Evolutionary conservation across 2,888 invertebrate genomes (phyloP).

Genomic region (Synanthedon myopaeformis): DNA sequence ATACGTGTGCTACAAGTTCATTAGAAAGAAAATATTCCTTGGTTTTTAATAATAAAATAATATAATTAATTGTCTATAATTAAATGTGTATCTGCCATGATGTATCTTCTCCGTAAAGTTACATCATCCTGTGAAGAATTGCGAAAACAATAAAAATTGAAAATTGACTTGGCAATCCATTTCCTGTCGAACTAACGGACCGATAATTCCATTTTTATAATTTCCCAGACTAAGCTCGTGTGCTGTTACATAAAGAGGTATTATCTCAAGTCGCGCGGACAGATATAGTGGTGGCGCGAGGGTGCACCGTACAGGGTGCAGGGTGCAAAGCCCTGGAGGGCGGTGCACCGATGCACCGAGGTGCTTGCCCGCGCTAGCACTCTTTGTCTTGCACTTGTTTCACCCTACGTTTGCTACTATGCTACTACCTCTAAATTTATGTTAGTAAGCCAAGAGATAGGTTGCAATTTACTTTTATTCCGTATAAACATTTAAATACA

Average conservation of each 20-base stretch:
- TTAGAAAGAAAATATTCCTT: no score
- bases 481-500: not conserved
- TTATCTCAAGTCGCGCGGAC: constrained; percentile 37
- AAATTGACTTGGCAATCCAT: not conserved
- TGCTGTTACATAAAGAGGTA: constrained; percentile 44
- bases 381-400: constrained; percentile 36
- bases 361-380: constrained; percentile 44
- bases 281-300: constrained; percentile 12
- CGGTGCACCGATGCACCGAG: constrained; percentile 26
- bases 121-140: no score
- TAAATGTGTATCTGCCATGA: no score
- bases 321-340: constrained; percentile 49
- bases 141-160: not conserved
- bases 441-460: constrained; percentile 28
- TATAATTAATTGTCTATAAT: no score
- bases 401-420: constrained; percentile 14
- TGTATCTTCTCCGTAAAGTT: no score
- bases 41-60: no score
- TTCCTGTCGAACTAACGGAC: constrained; percentile 5
- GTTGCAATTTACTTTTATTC: not conserved
- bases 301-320: constrained; percentile 28
- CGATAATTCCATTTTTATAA: constrained; percentile 23
- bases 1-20: no score
- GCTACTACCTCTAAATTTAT: constrained; percentile 20
- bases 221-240: constrained; percentile 30